Percentiles rank a stretch among this genome's conserved stretches.
These are phyloP conservation scores for Aradophagus sp. DNA, from an alignment of 1,140 invertebrate genomes.

Conservation along the genomic window DNA sequence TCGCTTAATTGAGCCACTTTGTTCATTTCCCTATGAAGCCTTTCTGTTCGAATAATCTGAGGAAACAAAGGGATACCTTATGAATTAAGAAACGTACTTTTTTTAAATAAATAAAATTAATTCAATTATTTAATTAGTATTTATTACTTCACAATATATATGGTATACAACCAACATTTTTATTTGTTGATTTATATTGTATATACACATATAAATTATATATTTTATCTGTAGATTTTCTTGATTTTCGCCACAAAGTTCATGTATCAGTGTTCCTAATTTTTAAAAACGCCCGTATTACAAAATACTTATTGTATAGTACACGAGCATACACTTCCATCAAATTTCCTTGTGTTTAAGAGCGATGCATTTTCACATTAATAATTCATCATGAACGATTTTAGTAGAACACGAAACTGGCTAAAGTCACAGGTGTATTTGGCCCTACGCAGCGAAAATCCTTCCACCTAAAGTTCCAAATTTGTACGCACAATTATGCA, in stretches of 20 bases:
- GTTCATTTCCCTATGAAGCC: conserved; percentile 17
- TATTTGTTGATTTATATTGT: no score
- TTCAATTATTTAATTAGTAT: no score
- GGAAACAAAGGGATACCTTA: neutral
- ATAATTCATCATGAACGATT: conserved; percentile 65
- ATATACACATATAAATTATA: no score
- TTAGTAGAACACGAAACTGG: conserved; percentile 46
- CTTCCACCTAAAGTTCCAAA: conserved; percentile 64
- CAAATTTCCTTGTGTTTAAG: conserved; percentile 57
- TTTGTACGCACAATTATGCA: conserved; percentile 72
- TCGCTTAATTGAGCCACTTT: conserved; percentile 15
- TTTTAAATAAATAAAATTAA: no score
- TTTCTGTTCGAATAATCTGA: conserved; percentile 11
- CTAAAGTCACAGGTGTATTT: conserved; percentile 38
- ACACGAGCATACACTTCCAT: conserved; percentile 33
- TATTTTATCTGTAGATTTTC: no score
- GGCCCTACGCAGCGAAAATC: conserved; percentile 59
- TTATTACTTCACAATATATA: no score
- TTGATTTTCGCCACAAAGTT: no score
- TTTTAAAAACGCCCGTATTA: conserved; percentile 12
- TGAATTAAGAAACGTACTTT: no score
- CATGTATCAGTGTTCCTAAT: no score
- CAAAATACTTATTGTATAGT: conserved; percentile 34
- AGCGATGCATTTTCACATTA: conserved; percentile 64
- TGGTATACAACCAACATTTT: no score